These are phyloP conservation scores for Enteromius anoplus DNA, from an alignment of 2,797 vertebrate species.

Conservation along the genomic window DNA sequence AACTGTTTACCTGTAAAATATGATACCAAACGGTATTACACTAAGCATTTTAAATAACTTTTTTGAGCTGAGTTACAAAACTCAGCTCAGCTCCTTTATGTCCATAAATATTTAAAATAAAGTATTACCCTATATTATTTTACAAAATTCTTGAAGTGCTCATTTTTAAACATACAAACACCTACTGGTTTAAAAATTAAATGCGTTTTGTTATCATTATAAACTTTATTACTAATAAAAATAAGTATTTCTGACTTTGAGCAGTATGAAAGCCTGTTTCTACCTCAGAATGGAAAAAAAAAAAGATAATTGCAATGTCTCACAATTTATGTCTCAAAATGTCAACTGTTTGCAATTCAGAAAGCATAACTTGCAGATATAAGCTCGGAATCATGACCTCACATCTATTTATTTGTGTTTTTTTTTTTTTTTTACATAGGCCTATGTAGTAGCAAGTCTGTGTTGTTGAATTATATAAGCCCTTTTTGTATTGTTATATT, in stretches of 20 bases:
- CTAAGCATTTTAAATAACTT: neutral
- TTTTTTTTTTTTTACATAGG: too few relatives aligned
- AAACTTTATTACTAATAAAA: neutral
- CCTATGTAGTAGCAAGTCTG: too few relatives aligned
- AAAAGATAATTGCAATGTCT: too few relatives aligned
- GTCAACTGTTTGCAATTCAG: too few relatives aligned
- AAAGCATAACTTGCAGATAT: too few relatives aligned
- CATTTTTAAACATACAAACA: neutral
- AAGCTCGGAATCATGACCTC: too few relatives aligned
- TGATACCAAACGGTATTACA: neutral
- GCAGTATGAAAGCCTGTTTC: too few relatives aligned
- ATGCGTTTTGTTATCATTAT: neutral
- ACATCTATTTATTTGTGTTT: too few relatives aligned
- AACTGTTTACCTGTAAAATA: neutral
- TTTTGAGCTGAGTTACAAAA: neutral
- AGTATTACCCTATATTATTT: neutral
- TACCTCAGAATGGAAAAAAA: too few relatives aligned
- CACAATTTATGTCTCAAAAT: too few relatives aligned
- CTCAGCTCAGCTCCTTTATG: neutral
- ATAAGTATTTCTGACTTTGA: neutral
- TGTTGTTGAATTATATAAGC: too few relatives aligned
- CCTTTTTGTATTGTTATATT: too few relatives aligned
- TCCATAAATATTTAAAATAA: slow-evolving; percentile 15
- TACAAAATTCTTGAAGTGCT: neutral
- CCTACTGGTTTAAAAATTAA: neutral